Conservation (phyloP, 2,113 vertebrate genomes). For the Dasyurus viverrinus region DNA sequence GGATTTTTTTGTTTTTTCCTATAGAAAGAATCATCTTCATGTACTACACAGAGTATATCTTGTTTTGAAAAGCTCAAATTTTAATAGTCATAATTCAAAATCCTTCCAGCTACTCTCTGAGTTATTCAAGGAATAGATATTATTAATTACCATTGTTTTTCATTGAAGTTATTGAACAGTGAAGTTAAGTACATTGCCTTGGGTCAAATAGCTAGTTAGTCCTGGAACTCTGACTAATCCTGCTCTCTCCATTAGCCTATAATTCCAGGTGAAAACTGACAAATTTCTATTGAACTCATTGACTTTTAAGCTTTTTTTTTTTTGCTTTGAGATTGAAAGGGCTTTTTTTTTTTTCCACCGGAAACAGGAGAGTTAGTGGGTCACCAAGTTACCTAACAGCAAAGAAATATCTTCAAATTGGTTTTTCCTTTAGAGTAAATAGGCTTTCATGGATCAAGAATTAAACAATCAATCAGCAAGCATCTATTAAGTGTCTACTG, state of each 20-base stretch:
- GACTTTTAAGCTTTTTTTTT: constrained; percentile 1
- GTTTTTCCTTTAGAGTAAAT: neutral
- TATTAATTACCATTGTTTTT: constrained; percentile 43
- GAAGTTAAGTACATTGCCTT: neutral
- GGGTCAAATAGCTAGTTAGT: neutral
- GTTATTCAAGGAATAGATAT: neutral
- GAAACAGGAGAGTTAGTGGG: constrained; percentile 13
- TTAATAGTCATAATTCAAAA: constrained; percentile 6
- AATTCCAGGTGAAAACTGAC: neutral
- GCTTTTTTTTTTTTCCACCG: constrained; percentile 44
- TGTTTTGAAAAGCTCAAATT: constrained; percentile 40
- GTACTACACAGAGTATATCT: constrained; percentile 11
- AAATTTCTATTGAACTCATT: constrained; percentile 29
- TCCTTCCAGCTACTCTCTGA: neutral
- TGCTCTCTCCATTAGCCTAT: neutral
- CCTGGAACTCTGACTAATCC: neutral
- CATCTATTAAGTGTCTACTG: neutral
- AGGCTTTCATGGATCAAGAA: constrained; percentile 16
- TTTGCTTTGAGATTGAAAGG: constrained; percentile 24
- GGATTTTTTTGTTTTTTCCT: neutral
- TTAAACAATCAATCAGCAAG: neutral
- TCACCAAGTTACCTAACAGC: neutral
- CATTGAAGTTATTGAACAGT: neutral
- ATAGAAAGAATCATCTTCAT: neutral
- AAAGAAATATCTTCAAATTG: constrained; percentile 17